Base-by-base conservation (phyloP, 2,113 vertebrate genomes). In the Stegostoma tigrinum region DNA sequence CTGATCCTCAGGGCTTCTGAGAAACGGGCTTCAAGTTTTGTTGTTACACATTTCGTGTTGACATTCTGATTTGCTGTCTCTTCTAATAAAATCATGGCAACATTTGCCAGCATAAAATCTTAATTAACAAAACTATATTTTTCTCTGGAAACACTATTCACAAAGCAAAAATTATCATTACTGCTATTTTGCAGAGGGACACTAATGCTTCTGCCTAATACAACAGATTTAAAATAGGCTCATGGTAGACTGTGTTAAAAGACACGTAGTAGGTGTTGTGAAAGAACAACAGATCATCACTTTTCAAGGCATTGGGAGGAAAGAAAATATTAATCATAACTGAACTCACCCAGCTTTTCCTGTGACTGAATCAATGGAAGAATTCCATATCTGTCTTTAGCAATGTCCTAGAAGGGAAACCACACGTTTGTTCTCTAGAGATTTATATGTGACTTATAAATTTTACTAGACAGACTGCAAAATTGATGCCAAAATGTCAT, bases 361-460 rank as follows among this genome's bases (percentile, higher is more conserved):
- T 99, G 98, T 68, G 99, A 99, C 95, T 99, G 99, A 96, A 99
- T 98, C 98, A 99, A 97, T 93, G 98, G 97, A 83, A 98, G 96
- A 95, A 99, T 96, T 96, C 99, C 99, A 95, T 99, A 99, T 96
- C 98, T 98, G 97, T 99, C 99, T 97, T 99, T 99, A 96, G 99
- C 99, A 97, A 98, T 99, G 97, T 99, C 99, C 99, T 99, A 97
- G 96, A 96, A 96, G 0, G 96, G 68, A 97, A 96, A 96, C 67
- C 78, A 66, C 66, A 30, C 38, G 23, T 66, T 66, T 68, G 27
- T 95, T 68, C 19, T 86, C 75, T 21, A 14, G 52, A 95, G 61
- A 34, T 86, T 24, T 83, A 83, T 42, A 86, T 42, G 21, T 75
- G 85, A 95, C 14, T 21, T 34, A 86, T 61, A 85, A 61, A 85